These are phyloP conservation scores for Nymphalis polychloros DNA, from an alignment of 2,888 invertebrate species.

Conservation along the genomic window DNA sequence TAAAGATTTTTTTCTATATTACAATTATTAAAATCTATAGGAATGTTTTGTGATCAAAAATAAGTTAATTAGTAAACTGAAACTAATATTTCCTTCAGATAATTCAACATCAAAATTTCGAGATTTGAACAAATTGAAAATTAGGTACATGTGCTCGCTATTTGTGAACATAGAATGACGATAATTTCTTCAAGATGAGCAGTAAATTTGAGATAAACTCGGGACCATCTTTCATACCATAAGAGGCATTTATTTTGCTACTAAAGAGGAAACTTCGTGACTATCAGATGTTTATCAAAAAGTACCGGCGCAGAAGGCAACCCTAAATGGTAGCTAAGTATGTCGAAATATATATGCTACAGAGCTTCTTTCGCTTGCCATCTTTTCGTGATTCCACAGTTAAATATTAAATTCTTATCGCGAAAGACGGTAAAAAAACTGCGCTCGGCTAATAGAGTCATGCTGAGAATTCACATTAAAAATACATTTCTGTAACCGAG, in stretches of 20 bases:
- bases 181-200: slow-evolving; percentile 40
- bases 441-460: slow-evolving; percentile 19
- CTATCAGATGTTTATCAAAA: slow-evolving; percentile 46
- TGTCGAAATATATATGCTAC: slow-evolving; percentile 45
- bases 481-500: slow-evolving; percentile 8
- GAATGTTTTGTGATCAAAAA: not conserved
- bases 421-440: slow-evolving; percentile 15
- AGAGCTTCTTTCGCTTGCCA: slow-evolving; percentile 37
- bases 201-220: slow-evolving; percentile 41
- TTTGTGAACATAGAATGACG: slow-evolving; percentile 35
- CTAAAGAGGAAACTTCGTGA: slow-evolving; percentile 46
- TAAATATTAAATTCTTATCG: slow-evolving; percentile 28
- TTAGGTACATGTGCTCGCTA: slow-evolving; percentile 31
- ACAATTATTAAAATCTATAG: no score
- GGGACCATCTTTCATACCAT: slow-evolving; percentile 43
- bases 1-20: no score
- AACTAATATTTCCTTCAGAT: not conserved
- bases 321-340: slow-evolving; percentile 46
- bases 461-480: slow-evolving; percentile 26
- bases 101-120: not conserved
- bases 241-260: slow-evolving; percentile 46
- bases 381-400: slow-evolving; percentile 37
- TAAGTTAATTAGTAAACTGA: not conserved
- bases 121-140: slow-evolving; percentile 24
- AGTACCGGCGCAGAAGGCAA: slow-evolving; percentile 44